Percentiles rank a stretch among this genome's conserved stretches.
Evolutionary conservation across 2,888 invertebrate species (phyloP).

Genomic region (Megamerina dolium): DNA sequence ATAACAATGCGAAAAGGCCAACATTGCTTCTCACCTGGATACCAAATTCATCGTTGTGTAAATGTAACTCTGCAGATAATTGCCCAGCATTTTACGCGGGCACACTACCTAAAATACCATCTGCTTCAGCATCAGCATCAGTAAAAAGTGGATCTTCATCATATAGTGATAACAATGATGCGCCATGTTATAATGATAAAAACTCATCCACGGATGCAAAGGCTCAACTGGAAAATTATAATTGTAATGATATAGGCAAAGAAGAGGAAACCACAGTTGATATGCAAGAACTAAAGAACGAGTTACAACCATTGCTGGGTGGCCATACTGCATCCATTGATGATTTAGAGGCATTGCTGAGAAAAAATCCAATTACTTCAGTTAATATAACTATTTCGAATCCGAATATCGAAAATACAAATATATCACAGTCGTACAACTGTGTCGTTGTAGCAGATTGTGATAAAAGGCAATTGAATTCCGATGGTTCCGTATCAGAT

Average conservation of each 20-base stretch:
- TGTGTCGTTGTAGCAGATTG: conserved; percentile 52
- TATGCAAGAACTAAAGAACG: conserved; percentile 46
- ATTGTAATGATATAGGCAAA: conserved; percentile 8
- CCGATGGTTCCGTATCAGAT: conserved; percentile 61
- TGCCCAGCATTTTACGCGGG: conserved; percentile 20
- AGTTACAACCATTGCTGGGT: conserved; percentile 46
- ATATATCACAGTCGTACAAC: conserved; percentile 55
- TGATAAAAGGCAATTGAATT: conserved; percentile 32
- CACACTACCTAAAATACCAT: neutral
- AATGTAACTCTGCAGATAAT: conserved; percentile 71
- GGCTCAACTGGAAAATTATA: neutral
- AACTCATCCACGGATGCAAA: too few species aligned
- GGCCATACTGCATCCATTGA: conserved; percentile 42
- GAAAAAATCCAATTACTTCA: conserved; percentile 58
- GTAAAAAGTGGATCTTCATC: neutral
- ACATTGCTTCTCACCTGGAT: conserved; percentile 92
- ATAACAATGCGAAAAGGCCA: conserved; percentile 68
- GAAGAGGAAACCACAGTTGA: conserved; percentile 35
- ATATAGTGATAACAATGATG: neutral
- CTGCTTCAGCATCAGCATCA: neutral
- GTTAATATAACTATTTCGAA: conserved; percentile 66
- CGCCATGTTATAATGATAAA: too few species aligned
- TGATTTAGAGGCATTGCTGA: conserved; percentile 44
- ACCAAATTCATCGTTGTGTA: conserved; percentile 82
- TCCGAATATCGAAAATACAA: conserved; percentile 67